Evolutionary conservation across 2,797 vertebrate genomes (phyloP), one percentile per base, ranked within the genome.

Genomic region (Coranthus polyacanthus): DNA sequence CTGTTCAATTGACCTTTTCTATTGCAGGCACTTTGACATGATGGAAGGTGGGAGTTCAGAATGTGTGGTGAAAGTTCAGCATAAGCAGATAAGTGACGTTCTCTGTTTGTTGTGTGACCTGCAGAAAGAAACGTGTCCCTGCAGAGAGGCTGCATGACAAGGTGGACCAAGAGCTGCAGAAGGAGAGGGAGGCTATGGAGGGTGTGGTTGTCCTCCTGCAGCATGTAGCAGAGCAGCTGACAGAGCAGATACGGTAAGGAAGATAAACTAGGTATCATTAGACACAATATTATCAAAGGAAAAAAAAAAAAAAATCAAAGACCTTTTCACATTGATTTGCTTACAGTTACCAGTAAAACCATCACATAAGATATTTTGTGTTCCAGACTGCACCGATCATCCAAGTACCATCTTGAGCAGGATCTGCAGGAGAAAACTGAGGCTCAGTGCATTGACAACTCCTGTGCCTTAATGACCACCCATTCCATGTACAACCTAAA

Each of bases 391-490:
- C 95, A 96, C 82, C 94, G 95, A 50, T 93, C 95, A 0, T 89
- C 92, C 60, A 97, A 95, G 79, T 97, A 96, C 75, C 85, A 78
- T 7, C 84, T 99, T 21, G 96, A 98, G 69, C 92, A 93, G 77
- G 97, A 99, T 66, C 83, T 98, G 83, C 92, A 88, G 81, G 95
- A 96, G 82, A 99, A 98, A 74, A 95, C 82, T 60, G 74, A 87
- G 20, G 96, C 97, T 20, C 84, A 96, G 68, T 87, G 70, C 15
- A 95, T 98, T 0, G 97, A 99, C 11, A 90, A 92, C 72, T 92
- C 92, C 72, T 98, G 97, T 68, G 85, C 91, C 39, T 68, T 87
- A 26, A 92, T 98, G 84, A 95, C 87, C 68, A 93, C 91, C 17
- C 91, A 94, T 68, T 90, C 93, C 6, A 79, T 91, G 1, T 71